Conservation (phyloP, 53 echinoderm and acorn worm genomes). For the Holothuria scabra region DNA sequence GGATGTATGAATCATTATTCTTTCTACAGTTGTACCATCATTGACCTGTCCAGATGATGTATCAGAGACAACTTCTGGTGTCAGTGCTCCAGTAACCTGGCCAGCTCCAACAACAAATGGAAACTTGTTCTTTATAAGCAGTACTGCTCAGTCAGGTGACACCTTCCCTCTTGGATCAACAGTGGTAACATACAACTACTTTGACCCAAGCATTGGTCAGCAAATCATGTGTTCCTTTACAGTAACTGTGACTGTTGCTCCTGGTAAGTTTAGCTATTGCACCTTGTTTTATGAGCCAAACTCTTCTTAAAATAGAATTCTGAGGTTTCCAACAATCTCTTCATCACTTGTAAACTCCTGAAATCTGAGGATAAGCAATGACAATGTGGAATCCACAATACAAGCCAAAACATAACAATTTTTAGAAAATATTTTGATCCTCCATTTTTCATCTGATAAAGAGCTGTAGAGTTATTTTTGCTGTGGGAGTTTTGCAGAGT, state of each 20-base stretch:
- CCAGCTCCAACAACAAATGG: constrained; percentile 42
- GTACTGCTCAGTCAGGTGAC: constrained; percentile 19
- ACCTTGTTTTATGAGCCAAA: too few species aligned
- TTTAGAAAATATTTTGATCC: too few species aligned
- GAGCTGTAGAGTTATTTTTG: too few species aligned
- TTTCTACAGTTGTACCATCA: neutral
- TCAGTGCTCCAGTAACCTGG: constrained; percentile 4
- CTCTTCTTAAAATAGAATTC: too few species aligned
- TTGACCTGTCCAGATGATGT: constrained; percentile 25
- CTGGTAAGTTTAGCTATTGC: neutral
- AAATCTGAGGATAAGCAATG: too few species aligned
- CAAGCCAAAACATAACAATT: too few species aligned
- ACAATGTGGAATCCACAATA: too few species aligned
- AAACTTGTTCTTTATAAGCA: constrained; percentile 31
- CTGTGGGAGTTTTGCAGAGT: too few species aligned
- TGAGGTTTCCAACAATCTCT: too few species aligned
- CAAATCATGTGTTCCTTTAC: constrained; percentile 17
- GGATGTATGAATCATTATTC: neutral
- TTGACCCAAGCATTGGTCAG: neutral
- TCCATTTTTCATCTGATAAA: too few species aligned
- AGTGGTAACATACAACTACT: constrained; percentile 45
- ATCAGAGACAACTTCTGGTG: constrained; percentile 6
- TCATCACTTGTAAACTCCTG: too few species aligned
- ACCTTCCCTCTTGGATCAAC: constrained; percentile 46
- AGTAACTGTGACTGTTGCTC: constrained; percentile 28